Evolutionary conservation across 2,113 vertebrate species (phyloP).

Genomic region (Campylomormyrus numenius): DNA sequence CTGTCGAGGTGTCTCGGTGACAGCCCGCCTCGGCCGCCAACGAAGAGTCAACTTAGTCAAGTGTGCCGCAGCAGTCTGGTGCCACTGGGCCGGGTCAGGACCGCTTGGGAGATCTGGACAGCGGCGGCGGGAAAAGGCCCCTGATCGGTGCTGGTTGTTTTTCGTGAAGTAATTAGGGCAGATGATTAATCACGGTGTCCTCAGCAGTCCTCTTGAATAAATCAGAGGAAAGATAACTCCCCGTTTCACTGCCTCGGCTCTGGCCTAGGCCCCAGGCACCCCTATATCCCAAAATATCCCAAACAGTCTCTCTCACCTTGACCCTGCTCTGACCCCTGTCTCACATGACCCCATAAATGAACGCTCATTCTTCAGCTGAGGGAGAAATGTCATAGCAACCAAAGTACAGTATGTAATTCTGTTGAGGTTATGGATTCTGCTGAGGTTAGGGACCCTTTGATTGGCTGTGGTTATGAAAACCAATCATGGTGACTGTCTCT

Average conservation of each 20-base stretch:
- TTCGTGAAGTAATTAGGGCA: constrained; percentile 41
- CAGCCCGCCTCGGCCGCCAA: constrained; percentile 27
- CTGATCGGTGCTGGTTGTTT: constrained; percentile 7
- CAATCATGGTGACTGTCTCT: not conserved
- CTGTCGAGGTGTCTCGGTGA: constrained; percentile 27
- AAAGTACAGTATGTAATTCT: not conserved
- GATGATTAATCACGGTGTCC: constrained; percentile 24
- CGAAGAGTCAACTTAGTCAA: constrained; percentile 24
- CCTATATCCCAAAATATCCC: not conserved
- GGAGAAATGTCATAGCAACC: not conserved
- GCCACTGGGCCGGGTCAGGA: not conserved
- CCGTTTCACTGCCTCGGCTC: not conserved
- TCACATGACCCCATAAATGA: not conserved
- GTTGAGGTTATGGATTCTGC: not conserved
- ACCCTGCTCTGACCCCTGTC: not conserved
- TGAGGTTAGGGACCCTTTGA: not conserved
- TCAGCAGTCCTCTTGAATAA: constrained; percentile 19
- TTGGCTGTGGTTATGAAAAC: not conserved
- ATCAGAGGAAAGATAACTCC: constrained; percentile 7
- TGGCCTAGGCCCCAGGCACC: not conserved
- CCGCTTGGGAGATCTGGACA: not conserved
- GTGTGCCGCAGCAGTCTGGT: constrained; percentile 34
- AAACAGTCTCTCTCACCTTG: not conserved
- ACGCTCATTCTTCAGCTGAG: not conserved
- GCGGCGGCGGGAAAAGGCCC: not conserved